These are phyloP conservation scores for Isoperla grammatica DNA, from an alignment of 2,888 invertebrate genomes.

Conservation along the genomic window DNA sequence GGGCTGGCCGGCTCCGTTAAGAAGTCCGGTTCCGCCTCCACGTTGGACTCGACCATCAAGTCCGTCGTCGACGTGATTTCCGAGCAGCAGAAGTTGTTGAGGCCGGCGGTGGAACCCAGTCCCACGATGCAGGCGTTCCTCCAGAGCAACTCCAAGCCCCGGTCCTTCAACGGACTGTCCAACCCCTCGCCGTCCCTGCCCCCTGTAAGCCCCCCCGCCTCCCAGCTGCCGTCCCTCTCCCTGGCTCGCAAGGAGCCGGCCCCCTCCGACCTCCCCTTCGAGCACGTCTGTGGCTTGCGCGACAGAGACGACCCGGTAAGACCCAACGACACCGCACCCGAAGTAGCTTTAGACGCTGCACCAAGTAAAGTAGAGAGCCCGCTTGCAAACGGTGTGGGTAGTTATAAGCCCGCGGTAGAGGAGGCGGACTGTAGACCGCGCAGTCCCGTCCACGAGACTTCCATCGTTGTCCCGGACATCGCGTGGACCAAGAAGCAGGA, in stretches of 20 bases:
- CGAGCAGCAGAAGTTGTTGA: conserved; percentile 79
- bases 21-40: conserved; percentile 77
- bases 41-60: conserved; percentile 77
- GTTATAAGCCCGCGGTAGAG: conserved; percentile 31
- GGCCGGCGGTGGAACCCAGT: conserved; percentile 66
- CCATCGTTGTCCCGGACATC: conserved; percentile 59
- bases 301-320: conserved; percentile 6
- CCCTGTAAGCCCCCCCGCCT: conserved; percentile 31
- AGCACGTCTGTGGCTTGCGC: conserved; percentile 36
- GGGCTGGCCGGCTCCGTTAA: conserved; percentile 62
- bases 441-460: conserved; percentile 60
- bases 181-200: conserved; percentile 39
- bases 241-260: conserved; percentile 30
- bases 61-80: conserved; percentile 80
- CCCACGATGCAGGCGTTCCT: conserved; percentile 65
- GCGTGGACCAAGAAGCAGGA: conserved; percentile 44
- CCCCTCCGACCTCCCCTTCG: conserved; percentile 34
- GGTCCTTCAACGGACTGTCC: conserved; percentile 24
- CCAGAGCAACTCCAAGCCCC: conserved; percentile 45
- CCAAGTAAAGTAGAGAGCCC: neutral
- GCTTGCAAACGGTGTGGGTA: neutral
- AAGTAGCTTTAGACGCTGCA: conserved; percentile 2
- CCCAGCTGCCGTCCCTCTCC: too few species aligned
- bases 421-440: conserved; percentile 48
- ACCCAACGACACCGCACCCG: neutral